Percentiles rank a stretch among this genome's conserved stretches.
These are phyloP conservation scores for Etheostoma spectabile DNA, from an alignment of 2,113 vertebrate genomes.

Conservation along the genomic window DNA sequence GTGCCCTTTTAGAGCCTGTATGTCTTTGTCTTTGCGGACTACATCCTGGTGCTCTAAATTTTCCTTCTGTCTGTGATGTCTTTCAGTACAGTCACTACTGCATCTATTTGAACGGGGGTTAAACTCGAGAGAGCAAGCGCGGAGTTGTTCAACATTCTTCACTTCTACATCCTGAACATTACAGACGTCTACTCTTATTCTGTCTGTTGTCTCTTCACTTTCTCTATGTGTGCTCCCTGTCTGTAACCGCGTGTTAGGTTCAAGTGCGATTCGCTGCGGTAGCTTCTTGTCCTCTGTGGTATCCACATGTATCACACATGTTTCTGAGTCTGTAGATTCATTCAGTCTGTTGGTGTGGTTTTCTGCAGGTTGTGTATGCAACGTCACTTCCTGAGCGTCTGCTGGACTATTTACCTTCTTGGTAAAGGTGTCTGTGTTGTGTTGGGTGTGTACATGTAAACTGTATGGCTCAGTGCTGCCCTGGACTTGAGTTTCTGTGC, in stretches of 20 bases:
- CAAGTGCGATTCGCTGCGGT: background rate
- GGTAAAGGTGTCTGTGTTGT: constrained; percentile 18
- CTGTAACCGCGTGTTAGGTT: background rate
- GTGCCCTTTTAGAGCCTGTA: background rate
- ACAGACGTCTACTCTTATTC: background rate
- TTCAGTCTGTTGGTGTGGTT: background rate
- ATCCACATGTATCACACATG: background rate
- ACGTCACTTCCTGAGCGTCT: constrained; percentile 19
- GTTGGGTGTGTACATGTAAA: constrained; percentile 21
- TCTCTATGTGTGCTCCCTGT: background rate
- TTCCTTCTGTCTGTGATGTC: background rate
- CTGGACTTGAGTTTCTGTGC: constrained; percentile 25
- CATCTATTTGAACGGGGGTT: constrained; percentile 1
- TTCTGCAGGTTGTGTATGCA: constrained; percentile 1
- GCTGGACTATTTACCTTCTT: constrained; percentile 35
- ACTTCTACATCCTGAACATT: background rate
- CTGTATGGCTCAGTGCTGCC: background rate
- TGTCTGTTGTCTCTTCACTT: background rate
- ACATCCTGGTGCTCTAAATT: background rate
- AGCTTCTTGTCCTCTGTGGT: background rate
- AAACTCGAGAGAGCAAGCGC: background rate
- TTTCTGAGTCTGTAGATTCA: constrained; percentile 16
- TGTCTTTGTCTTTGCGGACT: background rate
- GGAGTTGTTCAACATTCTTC: constrained; percentile 4
- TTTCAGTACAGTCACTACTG: background rate